phyloP scores from a whole-genome alignment of 2,113 vertebrate genomes.

The Canis aureus region DNA sequence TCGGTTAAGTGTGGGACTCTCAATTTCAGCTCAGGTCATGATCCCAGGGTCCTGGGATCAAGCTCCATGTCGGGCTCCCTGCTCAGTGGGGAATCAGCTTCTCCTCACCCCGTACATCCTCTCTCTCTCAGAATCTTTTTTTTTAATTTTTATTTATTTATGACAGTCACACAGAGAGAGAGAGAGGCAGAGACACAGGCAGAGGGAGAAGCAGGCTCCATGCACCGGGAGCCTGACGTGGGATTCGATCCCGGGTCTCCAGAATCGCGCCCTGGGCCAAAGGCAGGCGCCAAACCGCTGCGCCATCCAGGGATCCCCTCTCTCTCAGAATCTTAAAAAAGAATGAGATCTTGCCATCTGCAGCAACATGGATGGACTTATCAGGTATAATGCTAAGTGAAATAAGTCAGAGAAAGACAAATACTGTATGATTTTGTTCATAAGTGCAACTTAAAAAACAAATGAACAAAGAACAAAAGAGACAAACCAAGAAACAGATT shows the following conservation, averaged over 20 bases:
- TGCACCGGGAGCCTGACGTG: too few relatives aligned
- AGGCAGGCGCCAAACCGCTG: too few relatives aligned
- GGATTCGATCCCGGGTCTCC: too few relatives aligned
- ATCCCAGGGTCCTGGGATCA: background rate
- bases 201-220: too few relatives aligned
- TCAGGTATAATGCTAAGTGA: too few relatives aligned
- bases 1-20: background rate
- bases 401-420: background rate
- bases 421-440: accelerated
- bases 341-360: background rate
- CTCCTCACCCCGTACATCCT: background rate
- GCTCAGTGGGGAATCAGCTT: background rate
- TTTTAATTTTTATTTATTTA: too few relatives aligned
- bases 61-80: background rate
- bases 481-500: background rate
- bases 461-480: background rate
- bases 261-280: too few relatives aligned
- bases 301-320: too few relatives aligned
- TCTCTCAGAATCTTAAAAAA: background rate
- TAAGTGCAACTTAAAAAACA: background rate
- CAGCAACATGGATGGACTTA: background rate
- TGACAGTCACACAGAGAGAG: too few relatives aligned
- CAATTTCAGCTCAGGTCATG: background rate
- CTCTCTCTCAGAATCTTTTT: background rate
- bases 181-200: too few relatives aligned